Percentiles rank a stretch among this genome's conserved stretches.
Evolutionary conservation across 2,888 invertebrate genomes (phyloP).

Genomic region (Euplagia quadripunctaria): DNA sequence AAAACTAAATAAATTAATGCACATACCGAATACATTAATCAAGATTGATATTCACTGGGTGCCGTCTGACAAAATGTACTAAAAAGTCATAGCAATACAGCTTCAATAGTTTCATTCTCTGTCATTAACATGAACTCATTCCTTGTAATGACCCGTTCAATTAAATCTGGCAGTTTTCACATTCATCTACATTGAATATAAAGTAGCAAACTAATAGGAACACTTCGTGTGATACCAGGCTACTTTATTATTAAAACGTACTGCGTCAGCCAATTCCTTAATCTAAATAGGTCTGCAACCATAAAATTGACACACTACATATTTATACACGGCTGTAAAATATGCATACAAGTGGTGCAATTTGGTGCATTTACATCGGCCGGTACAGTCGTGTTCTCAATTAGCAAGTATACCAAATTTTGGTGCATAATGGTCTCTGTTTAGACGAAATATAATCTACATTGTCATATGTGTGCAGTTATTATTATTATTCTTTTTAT

Average conservation of each 20-base stretch:
- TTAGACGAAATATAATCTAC: not conserved
- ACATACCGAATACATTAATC: too few species aligned
- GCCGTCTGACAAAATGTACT: too few species aligned
- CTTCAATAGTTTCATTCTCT: too few species aligned
- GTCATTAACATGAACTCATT: not conserved
- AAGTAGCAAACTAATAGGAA: not conserved
- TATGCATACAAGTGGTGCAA: conserved; percentile 34
- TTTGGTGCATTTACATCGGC: conserved; percentile 14
- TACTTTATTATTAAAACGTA: not conserved
- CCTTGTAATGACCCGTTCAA: not conserved
- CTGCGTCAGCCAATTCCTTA: not conserved
- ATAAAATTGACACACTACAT: conserved; percentile 20
- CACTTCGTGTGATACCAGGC: not conserved
- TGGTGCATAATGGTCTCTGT: not conserved
- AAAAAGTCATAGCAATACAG: too few species aligned
- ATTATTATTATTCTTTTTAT: too few species aligned
- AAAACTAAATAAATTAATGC: too few species aligned
- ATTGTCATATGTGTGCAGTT: not conserved
- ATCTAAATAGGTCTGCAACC: conserved; percentile 15
- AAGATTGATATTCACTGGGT: too few species aligned
- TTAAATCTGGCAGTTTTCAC: too few species aligned
- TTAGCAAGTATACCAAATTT: conserved; percentile 18
- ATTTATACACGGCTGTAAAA: conserved; percentile 30
- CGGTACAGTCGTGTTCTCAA: conserved; percentile 39
- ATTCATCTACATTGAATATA: too few species aligned